Evolutionary conservation across 2,888 invertebrate species (phyloP).

Genomic region (Drosophila planitibia): DNA sequence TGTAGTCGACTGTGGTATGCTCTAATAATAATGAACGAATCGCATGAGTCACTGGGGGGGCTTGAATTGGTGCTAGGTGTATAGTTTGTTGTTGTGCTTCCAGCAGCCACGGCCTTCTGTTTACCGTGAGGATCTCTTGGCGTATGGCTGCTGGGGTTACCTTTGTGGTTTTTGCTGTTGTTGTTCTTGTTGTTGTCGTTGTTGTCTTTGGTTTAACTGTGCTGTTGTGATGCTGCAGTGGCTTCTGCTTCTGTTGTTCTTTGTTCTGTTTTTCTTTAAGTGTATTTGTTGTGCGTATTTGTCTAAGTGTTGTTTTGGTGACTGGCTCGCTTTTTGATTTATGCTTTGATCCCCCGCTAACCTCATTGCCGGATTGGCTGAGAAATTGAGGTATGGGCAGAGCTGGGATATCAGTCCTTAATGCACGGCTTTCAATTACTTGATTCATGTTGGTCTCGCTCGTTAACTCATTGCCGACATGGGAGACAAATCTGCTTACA

Average conservation of each 20-base stretch:
- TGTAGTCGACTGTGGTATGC: slow-evolving; percentile 24
- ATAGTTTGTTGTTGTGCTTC: slow-evolving; percentile 54
- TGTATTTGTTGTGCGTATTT: slow-evolving; percentile 19
- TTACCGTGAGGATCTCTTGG: slow-evolving; percentile 57
- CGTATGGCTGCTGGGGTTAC: slow-evolving; percentile 22
- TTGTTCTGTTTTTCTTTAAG: slow-evolving; percentile 15
- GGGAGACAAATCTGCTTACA: slow-evolving; percentile 41
- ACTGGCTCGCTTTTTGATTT: slow-evolving; percentile 29
- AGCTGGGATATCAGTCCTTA: slow-evolving; percentile 25
- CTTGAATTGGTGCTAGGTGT: slow-evolving; percentile 56
- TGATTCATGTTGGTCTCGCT: slow-evolving; percentile 39
- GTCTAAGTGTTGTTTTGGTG: slow-evolving; percentile 13
- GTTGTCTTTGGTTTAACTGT: slow-evolving; percentile 12
- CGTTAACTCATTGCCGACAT: slow-evolving; percentile 57
- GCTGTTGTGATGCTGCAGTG: slow-evolving; percentile 7
- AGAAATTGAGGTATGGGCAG: slow-evolving; percentile 29
- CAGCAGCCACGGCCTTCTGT: slow-evolving; percentile 59
- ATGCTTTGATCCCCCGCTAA: slow-evolving; percentile 32
- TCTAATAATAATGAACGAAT: slow-evolving; percentile 61
- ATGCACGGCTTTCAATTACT: slow-evolving; percentile 24
- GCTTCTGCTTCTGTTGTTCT: slow-evolving; percentile 4
- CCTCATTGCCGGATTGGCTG: slow-evolving; percentile 33
- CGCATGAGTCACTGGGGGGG: slow-evolving; percentile 72
- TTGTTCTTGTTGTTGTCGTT: slow-evolving; percentile 9
- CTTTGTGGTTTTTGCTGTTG: slow-evolving; percentile 20